Evolutionary conservation across 1,140 invertebrate species (phyloP).

Genomic region (Nilaparvata lugens): DNA sequence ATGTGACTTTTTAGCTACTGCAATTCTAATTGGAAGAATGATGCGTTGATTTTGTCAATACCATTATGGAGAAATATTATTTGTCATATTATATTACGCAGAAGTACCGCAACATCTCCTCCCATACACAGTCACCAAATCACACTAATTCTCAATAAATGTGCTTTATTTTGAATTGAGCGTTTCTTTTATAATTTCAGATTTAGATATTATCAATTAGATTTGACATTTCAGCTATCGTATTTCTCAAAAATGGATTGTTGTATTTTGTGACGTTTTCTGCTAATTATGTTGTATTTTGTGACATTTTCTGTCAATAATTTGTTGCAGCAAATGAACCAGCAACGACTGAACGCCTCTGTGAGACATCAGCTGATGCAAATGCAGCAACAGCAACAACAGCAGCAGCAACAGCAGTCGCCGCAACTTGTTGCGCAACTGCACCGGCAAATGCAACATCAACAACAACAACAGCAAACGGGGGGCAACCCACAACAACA

Average conservation of each 20-base stretch:
- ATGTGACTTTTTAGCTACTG: too few species aligned
- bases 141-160: too few species aligned
- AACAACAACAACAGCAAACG: conserved; percentile 35
- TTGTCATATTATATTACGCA: too few species aligned
- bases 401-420: conserved; percentile 38
- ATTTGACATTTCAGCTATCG: too few species aligned
- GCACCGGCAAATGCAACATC: conserved; percentile 40
- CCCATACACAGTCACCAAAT: too few species aligned
- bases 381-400: conserved; percentile 33
- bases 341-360: conserved; percentile 29
- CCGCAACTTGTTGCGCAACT: conserved; percentile 50
- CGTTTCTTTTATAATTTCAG: too few species aligned
- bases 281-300: background rate
- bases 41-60: too few species aligned
- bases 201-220: too few species aligned
- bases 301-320: conserved; percentile 2
- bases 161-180: too few species aligned
- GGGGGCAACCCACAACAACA: conserved; percentile 20
- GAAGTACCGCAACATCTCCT: too few species aligned
- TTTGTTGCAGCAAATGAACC: conserved; percentile 29
- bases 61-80: too few species aligned
- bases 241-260: background rate
- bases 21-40: too few species aligned
- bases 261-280: background rate
- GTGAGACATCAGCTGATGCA: conserved; percentile 36